phyloP scores from a whole-genome alignment of 2,888 invertebrate genomes.

The Himalopsyche japonica region DNA sequence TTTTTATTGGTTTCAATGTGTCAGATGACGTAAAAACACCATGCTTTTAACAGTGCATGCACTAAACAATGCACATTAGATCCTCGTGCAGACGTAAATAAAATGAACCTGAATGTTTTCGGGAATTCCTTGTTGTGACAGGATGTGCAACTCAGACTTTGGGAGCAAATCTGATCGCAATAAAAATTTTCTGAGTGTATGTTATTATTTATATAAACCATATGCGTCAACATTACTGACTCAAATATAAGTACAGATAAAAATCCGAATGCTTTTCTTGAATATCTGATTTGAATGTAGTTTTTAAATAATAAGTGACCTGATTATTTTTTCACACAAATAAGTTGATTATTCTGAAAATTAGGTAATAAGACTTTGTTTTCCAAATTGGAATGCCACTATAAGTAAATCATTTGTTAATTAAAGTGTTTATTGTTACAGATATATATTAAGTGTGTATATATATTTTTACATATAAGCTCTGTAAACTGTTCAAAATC shows the following conservation, averaged over 20 bases:
- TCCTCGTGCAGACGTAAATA: background rate
- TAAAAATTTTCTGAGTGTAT: slow-evolving; percentile 18
- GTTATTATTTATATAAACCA: slow-evolving; percentile 12
- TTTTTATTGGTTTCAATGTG: background rate
- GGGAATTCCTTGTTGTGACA: slow-evolving; percentile 9
- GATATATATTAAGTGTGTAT: too few relatives aligned
- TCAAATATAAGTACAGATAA: slow-evolving; percentile 22
- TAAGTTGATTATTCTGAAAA: too few relatives aligned
- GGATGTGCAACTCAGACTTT: slow-evolving; percentile 30
- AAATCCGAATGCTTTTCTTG: background rate
- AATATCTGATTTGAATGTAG: too few relatives aligned
- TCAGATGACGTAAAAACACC: background rate
- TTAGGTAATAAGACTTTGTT: too few relatives aligned
- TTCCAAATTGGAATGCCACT: too few relatives aligned
- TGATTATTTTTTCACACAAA: too few relatives aligned
- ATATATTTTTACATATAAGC: too few relatives aligned
- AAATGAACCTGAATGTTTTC: background rate
- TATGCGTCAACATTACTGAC: background rate
- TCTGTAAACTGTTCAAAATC: too few relatives aligned
- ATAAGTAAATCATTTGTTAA: too few relatives aligned
- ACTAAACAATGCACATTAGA: background rate
- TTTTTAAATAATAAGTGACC: too few relatives aligned
- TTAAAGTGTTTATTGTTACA: too few relatives aligned
- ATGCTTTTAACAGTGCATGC: background rate
- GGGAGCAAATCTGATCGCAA: background rate